Evolutionary conservation across 2,888 invertebrate genomes (phyloP), one percentile per base, ranked within the genome.

Genomic region (Amphipyra berbera): DNA sequence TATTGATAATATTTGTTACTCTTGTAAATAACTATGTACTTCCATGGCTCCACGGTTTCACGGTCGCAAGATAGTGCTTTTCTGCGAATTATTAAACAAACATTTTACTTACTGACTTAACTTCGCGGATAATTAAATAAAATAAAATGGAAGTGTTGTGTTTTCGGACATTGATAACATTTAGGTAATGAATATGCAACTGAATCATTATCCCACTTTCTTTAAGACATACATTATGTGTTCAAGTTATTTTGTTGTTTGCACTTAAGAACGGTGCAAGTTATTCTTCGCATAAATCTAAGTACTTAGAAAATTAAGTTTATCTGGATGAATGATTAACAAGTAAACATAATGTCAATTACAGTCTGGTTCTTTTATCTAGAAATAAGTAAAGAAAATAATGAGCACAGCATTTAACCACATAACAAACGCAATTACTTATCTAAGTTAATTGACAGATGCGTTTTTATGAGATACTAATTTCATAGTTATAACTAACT

Each of bases 121-220:
- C 7, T 37, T 53, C 35, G 48, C 33, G 38, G n/a, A 48, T 52
- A 44, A 42, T 38, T 46, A n/a, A 27, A 35, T 12, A 8, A 12
- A 27, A 38, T n/a, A 12, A 27, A 8, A 21, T 35, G n/a, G 8
- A 40, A 48, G 52, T 68, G 54, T 38, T 70, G 55, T 52, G 44
- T 48, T 59, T 44, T 44, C 33, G 55, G 38, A 14, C 30, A 63
- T 52, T 44, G 37, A 65, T 60, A 60, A 55, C 21, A 52, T 52
- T 69, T 41, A n/a, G n/a, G n/a, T n/a, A 55, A 55, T 60, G 41
- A 49, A 46, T 58, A 63, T 64, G 47, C 37, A 53, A 49, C 12
- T 48, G 50, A 53, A 63, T 40, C 37, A 53, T 40, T 68, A 63
- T 57, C 69, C 40, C 38, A 50, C 49, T 42, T 67, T 53, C 42